Conservation (phyloP, 2,797 vertebrate species). For the Ptychobarbus kaznakovi region DNA sequence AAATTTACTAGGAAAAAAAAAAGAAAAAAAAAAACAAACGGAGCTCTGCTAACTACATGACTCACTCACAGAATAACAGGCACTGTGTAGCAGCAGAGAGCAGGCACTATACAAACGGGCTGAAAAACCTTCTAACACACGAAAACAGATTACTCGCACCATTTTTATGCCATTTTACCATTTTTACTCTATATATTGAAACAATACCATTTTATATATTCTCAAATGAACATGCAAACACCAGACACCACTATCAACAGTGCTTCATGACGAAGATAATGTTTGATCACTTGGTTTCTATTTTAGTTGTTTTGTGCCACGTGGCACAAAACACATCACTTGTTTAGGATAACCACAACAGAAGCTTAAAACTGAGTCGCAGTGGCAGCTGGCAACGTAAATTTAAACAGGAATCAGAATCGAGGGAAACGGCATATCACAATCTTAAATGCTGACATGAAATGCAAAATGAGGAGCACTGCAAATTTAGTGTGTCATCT, state of each 20-base stretch:
- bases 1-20: slow-evolving; percentile 34
- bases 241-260: background rate
- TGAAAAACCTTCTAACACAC: background rate
- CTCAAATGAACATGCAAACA: background rate
- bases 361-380: background rate
- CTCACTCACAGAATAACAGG: background rate
- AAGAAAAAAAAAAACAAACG: too few relatives aligned
- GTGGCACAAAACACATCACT: background rate
- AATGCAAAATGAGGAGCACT: background rate
- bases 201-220: background rate
- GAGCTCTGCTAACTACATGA: slow-evolving; percentile 1
- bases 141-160: background rate
- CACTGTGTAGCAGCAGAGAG: background rate
- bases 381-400: background rate
- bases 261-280: background rate
- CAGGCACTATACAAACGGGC: background rate
- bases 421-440: background rate
- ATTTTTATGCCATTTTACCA: background rate
- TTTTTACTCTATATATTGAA: background rate
- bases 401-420: background rate
- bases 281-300: background rate
- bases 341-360: background rate
- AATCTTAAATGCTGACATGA: background rate
- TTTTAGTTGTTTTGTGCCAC: background rate
- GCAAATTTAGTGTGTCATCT: background rate